Evolutionary conservation across 2,888 invertebrate genomes (phyloP).

Genomic region (Spisula subtruncata): DNA sequence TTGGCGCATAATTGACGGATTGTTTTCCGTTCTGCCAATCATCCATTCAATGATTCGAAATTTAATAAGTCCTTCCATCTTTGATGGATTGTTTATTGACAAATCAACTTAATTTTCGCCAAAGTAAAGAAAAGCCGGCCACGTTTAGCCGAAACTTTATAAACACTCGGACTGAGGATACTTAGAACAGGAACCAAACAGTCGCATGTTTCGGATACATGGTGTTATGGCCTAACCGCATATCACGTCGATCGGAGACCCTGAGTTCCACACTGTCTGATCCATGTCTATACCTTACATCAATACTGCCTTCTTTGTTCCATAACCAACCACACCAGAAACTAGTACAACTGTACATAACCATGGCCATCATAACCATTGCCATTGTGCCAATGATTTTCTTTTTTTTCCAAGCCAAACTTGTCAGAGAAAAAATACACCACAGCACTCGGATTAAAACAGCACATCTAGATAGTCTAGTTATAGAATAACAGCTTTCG

Average conservation of each 20-base stretch:
- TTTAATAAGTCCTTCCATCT: constrained; percentile 24
- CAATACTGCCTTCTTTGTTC: not conserved
- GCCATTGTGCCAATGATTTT: too few relatives aligned
- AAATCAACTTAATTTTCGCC: constrained; percentile 41
- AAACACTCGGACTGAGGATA: constrained; percentile 52
- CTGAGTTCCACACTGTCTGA: not conserved
- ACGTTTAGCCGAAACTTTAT: constrained; percentile 65
- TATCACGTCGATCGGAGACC: not conserved
- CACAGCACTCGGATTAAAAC: too few relatives aligned
- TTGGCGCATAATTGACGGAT: constrained; percentile 17
- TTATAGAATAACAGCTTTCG: too few relatives aligned
- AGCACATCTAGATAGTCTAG: too few relatives aligned
- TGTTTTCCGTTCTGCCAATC: constrained; percentile 21
- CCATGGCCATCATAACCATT: too few relatives aligned
- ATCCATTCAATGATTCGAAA: constrained; percentile 3
- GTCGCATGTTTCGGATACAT: constrained; percentile 19
- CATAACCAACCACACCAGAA: not conserved
- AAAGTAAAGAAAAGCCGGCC: constrained; percentile 44
- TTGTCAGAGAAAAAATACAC: too few relatives aligned
- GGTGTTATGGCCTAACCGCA: not conserved
- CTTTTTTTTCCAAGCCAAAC: too few relatives aligned
- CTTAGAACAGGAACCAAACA: constrained; percentile 24
- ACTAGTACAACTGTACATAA: too few relatives aligned
- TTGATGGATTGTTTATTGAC: constrained; percentile 53
- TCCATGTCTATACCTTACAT: not conserved